A percentile compares a stretch with the other conserved stretches of the same genome.
Evolutionary conservation across 1,140 invertebrate genomes (phyloP).

Genomic region (Ips typographus): DNA sequence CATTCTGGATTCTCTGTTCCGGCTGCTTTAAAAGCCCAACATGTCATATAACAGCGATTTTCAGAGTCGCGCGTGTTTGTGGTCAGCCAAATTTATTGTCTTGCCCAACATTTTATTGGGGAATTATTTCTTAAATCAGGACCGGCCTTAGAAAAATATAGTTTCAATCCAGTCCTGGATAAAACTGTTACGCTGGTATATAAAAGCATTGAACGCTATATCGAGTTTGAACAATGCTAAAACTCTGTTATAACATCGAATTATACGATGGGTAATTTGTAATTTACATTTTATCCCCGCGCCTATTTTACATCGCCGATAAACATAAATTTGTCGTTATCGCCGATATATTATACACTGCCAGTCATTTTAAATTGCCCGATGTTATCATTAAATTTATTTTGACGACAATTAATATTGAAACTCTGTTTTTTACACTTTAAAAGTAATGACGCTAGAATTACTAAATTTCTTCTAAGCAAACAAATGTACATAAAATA

Average conservation of each 20-base stretch:
- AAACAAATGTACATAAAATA: too few relatives aligned
- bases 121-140: too few relatives aligned
- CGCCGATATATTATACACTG: slow-evolving; percentile 32
- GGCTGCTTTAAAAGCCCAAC: slow-evolving; percentile 25
- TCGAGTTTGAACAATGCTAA: background rate
- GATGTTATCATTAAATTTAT: slow-evolving; percentile 20
- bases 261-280: slow-evolving; percentile 32
- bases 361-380: slow-evolving; percentile 18
- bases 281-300: slow-evolving; percentile 44
- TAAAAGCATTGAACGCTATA: too few relatives aligned
- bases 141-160: too few relatives aligned
- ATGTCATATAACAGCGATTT: slow-evolving; percentile 20
- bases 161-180: too few relatives aligned
- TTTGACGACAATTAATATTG: slow-evolving; percentile 4
- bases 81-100: slow-evolving; percentile 22
- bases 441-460: too few relatives aligned
- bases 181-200: too few relatives aligned
- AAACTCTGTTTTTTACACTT: background rate
- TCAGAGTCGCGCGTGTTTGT: slow-evolving; percentile 18
- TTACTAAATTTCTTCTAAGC: too few relatives aligned
- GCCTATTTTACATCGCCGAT: slow-evolving; percentile 42
- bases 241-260: slow-evolving; percentile 11
- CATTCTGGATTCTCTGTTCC: slow-evolving; percentile 17
- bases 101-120: background rate
- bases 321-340: slow-evolving; percentile 44